phyloP scores from a whole-genome alignment of 2,113 vertebrate species.

The Cyphomyrus discorhynchus region DNA sequence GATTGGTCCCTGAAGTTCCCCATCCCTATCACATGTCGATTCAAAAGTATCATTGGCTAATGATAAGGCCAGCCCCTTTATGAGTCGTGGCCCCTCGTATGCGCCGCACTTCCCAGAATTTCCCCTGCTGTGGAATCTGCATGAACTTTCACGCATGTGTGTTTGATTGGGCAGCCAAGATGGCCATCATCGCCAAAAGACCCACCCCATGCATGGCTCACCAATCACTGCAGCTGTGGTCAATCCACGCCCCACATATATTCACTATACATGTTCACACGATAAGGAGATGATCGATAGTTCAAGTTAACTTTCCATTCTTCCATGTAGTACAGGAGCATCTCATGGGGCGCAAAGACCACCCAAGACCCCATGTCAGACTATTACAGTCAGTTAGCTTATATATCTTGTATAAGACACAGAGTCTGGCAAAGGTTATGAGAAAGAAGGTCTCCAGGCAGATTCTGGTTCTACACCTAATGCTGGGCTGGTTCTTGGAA shows the following conservation, averaged over 20 bases:
- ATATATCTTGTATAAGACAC: not conserved
- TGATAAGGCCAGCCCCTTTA: not conserved
- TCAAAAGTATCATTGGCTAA: not conserved
- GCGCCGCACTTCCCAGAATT: not conserved
- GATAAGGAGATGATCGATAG: not conserved
- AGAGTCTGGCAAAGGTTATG: not conserved
- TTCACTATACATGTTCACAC: not conserved
- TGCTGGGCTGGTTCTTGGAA: not conserved
- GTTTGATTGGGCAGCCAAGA: not conserved
- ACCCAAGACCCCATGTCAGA: not conserved
- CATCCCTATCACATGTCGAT: not conserved
- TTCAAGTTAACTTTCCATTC: not conserved
- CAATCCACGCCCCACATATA: not conserved
- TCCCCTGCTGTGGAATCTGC: not conserved
- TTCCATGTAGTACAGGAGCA: not conserved
- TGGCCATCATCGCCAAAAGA: not conserved
- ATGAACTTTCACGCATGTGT: not conserved
- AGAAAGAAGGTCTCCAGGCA: not conserved
- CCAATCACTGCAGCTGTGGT: not conserved
- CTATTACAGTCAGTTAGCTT: not conserved
- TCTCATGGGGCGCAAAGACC: not conserved
- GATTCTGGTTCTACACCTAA: not conserved
- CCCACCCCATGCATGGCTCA: not conserved
- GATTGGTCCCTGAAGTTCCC: not conserved
- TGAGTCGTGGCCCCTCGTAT: not conserved